phyloP scores from a whole-genome alignment of 2,113 vertebrate genomes.

The Zosterops pallidus region DNA sequence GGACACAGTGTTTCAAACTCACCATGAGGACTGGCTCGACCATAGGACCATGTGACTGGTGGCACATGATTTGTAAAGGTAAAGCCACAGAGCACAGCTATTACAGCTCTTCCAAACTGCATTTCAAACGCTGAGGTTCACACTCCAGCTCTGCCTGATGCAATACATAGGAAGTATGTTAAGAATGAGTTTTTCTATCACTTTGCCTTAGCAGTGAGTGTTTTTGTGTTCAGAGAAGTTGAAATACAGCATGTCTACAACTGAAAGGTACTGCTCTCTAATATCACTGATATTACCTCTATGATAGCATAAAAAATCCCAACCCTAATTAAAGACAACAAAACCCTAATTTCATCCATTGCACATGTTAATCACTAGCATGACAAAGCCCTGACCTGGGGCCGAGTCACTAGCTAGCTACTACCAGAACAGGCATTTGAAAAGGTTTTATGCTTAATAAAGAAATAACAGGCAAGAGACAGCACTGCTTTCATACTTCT shows the following conservation, averaged over 20 bases:
- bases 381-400: neutral
- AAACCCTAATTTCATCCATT: neutral
- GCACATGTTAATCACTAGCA: neutral
- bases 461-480: neutral
- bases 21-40: fast-evolving
- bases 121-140: neutral
- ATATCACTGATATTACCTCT: neutral
- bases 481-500: neutral
- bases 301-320: neutral
- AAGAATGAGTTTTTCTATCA: neutral
- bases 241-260: neutral
- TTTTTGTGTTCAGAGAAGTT: neutral
- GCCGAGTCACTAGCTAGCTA: neutral
- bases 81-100: neutral
- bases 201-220: neutral
- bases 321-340: neutral
- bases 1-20: neutral
- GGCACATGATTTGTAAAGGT: neutral
- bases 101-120: neutral
- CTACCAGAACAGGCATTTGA: neutral
- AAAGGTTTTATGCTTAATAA: neutral
- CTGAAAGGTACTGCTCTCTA: neutral
- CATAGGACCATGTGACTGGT: neutral
- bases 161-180: neutral
- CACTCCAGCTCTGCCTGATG: neutral